Conservation (phyloP, 2,797 vertebrate genomes). For the Chelidonichthys spinosus region DNA sequence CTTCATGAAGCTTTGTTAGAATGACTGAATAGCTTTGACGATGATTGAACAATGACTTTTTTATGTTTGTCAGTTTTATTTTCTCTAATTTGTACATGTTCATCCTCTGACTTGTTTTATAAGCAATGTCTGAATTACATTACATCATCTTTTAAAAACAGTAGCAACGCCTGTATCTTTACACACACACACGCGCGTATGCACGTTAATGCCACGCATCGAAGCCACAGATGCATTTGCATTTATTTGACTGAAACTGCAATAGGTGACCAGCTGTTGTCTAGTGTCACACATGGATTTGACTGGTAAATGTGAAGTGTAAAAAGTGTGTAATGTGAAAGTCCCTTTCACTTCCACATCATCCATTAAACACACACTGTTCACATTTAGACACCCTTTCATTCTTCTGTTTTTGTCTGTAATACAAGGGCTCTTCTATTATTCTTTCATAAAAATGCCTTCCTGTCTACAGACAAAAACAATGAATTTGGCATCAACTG, state of each 20-base stretch:
- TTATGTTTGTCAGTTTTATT: constrained; percentile 17
- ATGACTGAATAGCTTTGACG: constrained; percentile 20
- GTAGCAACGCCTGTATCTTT: background rate
- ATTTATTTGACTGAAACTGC: constrained; percentile 63
- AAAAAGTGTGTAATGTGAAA: constrained; percentile 20
- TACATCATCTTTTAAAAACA: constrained; percentile 28
- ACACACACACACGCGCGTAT: background rate
- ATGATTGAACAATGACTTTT: constrained; percentile 46
- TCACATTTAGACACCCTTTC: background rate
- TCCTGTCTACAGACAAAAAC: constrained; percentile 1
- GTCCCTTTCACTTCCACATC: constrained; percentile 18
- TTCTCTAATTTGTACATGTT: constrained; percentile 35
- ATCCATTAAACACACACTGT: background rate
- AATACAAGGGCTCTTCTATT: background rate
- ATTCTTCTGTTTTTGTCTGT: background rate
- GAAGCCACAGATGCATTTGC: constrained; percentile 69
- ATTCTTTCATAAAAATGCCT: background rate
- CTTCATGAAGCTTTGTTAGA: constrained; percentile 12
- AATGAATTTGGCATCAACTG: constrained; percentile 5
- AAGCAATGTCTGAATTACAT: constrained; percentile 23
- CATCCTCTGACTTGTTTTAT: constrained; percentile 32
- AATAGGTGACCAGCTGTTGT: constrained; percentile 58
- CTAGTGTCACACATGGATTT: constrained; percentile 65
- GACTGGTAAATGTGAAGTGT: constrained; percentile 79
- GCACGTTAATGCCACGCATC: background rate